Evolutionary conservation across 1,140 invertebrate genomes (phyloP).

Genomic region (Trichoplusia ni): DNA sequence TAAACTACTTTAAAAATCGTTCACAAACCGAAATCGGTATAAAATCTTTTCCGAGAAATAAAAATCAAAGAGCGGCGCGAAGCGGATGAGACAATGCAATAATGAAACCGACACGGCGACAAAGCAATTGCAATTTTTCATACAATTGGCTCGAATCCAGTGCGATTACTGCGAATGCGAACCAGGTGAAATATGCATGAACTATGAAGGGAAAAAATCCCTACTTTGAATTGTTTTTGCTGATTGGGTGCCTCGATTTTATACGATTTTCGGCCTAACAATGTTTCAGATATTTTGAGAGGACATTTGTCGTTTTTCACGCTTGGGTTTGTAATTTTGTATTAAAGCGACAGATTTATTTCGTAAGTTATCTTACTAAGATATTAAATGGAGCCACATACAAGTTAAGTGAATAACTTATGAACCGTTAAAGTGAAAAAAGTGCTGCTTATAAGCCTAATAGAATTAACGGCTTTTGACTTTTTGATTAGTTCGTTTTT

Average conservation of each 20-base stretch:
- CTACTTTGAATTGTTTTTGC: conserved; percentile 30
- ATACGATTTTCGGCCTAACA: conserved; percentile 22
- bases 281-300: no score
- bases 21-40: not conserved
- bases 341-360: no score
- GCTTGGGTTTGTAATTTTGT: no score
- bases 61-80: not conserved
- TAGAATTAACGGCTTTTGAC: no score
- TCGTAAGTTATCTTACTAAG: no score
- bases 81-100: not conserved
- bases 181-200: conserved; percentile 36
- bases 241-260: conserved; percentile 36
- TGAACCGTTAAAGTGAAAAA: no score
- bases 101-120: conserved; percentile 11
- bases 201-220: conserved; percentile 34
- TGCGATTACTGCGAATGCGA: conserved; percentile 14
- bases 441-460: no score
- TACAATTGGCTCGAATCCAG: conserved; percentile 27
- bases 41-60: not conserved
- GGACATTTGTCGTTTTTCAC: no score
- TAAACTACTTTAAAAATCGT: not conserved
- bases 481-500: no score
- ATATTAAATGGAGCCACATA: no score
- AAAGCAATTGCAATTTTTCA: conserved; percentile 19
- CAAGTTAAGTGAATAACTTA: no score